Conservation (phyloP, 2,888 invertebrate species). For the Calliphora vomitoria region DNA sequence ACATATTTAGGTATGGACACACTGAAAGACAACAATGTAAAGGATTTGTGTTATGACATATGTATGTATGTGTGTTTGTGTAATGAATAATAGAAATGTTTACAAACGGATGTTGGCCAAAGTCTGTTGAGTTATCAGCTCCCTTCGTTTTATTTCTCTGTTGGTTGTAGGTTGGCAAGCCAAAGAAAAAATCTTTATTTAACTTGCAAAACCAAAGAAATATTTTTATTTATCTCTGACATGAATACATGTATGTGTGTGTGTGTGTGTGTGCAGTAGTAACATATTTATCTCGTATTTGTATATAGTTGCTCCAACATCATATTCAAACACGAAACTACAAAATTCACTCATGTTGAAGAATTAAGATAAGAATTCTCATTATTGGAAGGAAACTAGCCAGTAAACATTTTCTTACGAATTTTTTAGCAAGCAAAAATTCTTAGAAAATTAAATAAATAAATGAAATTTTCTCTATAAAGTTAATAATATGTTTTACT, state of each 20-base stretch:
- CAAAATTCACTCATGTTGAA: constrained; percentile 63
- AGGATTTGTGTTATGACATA: neutral
- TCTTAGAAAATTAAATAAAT: neutral
- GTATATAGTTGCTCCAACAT: neutral
- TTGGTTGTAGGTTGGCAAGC: neutral
- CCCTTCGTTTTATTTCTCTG: neutral
- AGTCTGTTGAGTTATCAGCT: constrained; percentile 62
- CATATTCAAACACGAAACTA: constrained; percentile 45
- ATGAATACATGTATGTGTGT: neutral
- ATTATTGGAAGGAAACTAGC: constrained; percentile 6
- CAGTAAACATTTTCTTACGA: constrained; percentile 4
- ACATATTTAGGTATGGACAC: constrained; percentile 14
- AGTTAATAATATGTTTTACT: too few species aligned
- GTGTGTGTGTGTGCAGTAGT: neutral
- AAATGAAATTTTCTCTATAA: neutral
- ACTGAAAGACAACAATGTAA: constrained; percentile 14
- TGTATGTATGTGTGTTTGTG: constrained; percentile 11
- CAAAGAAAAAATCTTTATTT: neutral
- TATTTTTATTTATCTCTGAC: constrained; percentile 28
- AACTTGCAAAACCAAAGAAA: constrained; percentile 25
- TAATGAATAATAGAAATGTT: constrained; percentile 36
- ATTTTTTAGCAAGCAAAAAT: neutral
- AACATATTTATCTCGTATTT: constrained; percentile 23
- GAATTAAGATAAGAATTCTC: constrained; percentile 66
- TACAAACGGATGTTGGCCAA: constrained; percentile 59